phyloP scores from a whole-genome alignment of 1,140 invertebrate genomes.

The Caenorhabditis elegans region WBcel235 BX284605.5:2338001-2338500 shows the following conservation, averaged over 20 bases:
- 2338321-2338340: neutral
- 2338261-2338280: neutral
- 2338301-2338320: neutral
- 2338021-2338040: no score
- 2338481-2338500: no score
- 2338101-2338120: neutral
- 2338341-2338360: neutral
- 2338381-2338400: no score
- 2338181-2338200: neutral
- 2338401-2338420: no score
- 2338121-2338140: neutral
- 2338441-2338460: no score
- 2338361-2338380: neutral
- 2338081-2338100: no score
- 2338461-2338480: no score
- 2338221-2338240: no score
- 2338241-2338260: neutral
- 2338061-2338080: no score
- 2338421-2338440: no score
- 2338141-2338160: neutral
- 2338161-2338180: neutral
- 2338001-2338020: neutral
- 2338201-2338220: neutral
- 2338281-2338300: neutral
- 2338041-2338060: no score